Evolutionary conservation across 2,113 vertebrate genomes (phyloP).

Genomic region (Lates calcarifer): DNA sequence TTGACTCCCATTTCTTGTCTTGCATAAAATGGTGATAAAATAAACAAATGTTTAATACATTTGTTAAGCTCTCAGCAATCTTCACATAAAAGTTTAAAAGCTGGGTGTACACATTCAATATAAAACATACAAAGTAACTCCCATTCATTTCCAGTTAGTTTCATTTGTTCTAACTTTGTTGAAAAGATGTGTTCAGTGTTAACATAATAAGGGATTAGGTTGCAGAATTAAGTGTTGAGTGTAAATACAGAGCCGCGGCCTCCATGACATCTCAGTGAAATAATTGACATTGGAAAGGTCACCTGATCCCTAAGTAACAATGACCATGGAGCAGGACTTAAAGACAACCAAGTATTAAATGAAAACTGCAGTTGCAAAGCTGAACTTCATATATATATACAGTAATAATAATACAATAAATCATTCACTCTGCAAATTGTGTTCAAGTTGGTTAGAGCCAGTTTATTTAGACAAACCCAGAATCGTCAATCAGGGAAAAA

Average conservation of each 20-base stretch:
- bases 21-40: background rate
- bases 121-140: background rate
- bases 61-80: background rate
- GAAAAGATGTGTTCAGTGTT: background rate
- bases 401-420: conserved; percentile 3
- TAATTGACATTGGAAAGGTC: background rate
- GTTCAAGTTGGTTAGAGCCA: conserved; percentile 28
- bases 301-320: background rate
- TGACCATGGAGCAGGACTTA: background rate
- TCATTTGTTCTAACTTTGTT: background rate
- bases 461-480: conserved; percentile 71
- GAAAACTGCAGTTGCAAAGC: background rate
- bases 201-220: background rate
- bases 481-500: conserved; percentile 36
- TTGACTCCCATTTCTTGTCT: too few species aligned
- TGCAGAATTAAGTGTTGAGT: background rate
- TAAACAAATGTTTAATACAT: background rate
- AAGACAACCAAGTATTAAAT: background rate
- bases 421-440: background rate
- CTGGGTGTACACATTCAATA: background rate
- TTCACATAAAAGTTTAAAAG: background rate
- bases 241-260: background rate
- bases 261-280: background rate
- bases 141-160: background rate
- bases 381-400: background rate